These are phyloP conservation scores for Perccottus glenii DNA, from an alignment of 2,113 vertebrate species.

Conservation along the genomic window DNA sequence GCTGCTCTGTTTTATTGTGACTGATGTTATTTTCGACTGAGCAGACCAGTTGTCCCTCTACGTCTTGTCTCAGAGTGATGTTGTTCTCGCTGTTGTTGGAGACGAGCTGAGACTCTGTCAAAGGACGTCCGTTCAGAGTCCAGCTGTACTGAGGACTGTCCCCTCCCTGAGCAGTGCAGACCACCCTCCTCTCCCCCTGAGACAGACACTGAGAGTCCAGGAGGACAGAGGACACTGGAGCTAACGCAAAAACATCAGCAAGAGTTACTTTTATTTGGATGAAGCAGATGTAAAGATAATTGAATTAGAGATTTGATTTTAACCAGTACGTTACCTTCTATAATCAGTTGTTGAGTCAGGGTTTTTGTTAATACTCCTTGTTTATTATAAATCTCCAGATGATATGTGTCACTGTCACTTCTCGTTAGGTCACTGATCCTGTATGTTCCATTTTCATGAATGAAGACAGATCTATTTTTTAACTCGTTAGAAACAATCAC, in stretches of 20 bases:
- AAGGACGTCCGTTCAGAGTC: not conserved
- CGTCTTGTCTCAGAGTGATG: conserved; percentile 50
- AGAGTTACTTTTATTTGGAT: too few relatives aligned
- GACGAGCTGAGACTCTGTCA: conserved; percentile 18
- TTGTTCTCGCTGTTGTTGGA: conserved; percentile 6
- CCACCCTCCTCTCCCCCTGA: too few relatives aligned
- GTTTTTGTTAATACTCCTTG: fast-evolving
- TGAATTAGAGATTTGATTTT: too few relatives aligned
- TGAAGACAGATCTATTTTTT: conserved; percentile 8
- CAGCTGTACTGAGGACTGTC: too few relatives aligned
- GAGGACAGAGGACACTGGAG: too few relatives aligned
- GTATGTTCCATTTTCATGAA: conserved; percentile 30
- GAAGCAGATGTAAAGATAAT: not conserved
- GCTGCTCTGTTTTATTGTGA: too few relatives aligned
- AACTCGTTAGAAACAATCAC: fast-evolving
- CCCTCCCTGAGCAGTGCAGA: too few relatives aligned
- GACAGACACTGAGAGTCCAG: too few relatives aligned
- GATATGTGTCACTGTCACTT: conserved; percentile 42
- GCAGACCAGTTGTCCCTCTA: too few relatives aligned
- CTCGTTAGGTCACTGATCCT: conserved; percentile 26
- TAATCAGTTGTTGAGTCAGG: fast-evolving
- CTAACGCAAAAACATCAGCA: too few relatives aligned
- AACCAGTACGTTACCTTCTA: too few relatives aligned
- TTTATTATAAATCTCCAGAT: fast-evolving
- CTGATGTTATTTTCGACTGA: too few relatives aligned